A percentile compares a stretch with the other conserved stretches of the same genome.
phyloP scores from a whole-genome alignment of 53 echinoderm and acorn worm species.

The Arbacia lixula region DNA sequence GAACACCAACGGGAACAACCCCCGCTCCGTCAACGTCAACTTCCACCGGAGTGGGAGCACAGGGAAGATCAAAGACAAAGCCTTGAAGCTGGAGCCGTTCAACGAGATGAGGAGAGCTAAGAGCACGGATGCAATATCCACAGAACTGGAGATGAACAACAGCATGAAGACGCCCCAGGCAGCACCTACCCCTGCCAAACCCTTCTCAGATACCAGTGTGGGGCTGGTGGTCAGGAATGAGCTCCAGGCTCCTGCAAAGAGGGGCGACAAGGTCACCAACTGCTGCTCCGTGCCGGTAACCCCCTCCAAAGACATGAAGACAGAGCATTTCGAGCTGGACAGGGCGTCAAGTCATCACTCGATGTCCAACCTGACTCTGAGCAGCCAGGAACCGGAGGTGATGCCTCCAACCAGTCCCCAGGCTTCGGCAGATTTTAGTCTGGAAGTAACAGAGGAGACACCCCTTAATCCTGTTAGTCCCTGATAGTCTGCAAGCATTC shows the following conservation, averaged over 20 bases:
- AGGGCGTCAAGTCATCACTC: background rate
- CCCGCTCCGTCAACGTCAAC: conserved; percentile 27
- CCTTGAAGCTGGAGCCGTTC: conserved; percentile 1
- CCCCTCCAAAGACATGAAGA: background rate
- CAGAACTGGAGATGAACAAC: conserved; percentile 36
- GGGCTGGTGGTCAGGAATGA: conserved; percentile 33
- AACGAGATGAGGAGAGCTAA: conserved; percentile 28
- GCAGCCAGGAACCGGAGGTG: background rate
- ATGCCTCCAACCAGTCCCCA: background rate
- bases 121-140: conserved; percentile 25
- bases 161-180: conserved; percentile 22
- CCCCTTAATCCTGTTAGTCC: conserved; percentile 8
- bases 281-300: conserved; percentile 4
- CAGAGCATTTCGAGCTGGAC: background rate
- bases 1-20: conserved; percentile 33
- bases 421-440: background rate
- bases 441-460: conserved; percentile 34
- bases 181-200: background rate
- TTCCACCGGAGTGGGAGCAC: background rate
- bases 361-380: background rate
- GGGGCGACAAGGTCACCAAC: conserved; percentile 46
- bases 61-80: conserved; percentile 14
- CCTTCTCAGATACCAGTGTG: conserved; percentile 20
- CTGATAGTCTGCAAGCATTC: too few relatives aligned
- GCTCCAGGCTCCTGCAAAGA: conserved; percentile 7